Evolutionary conservation across 2,113 vertebrate species (phyloP).

Genomic region (Pygoscelis antarcticus): DNA sequence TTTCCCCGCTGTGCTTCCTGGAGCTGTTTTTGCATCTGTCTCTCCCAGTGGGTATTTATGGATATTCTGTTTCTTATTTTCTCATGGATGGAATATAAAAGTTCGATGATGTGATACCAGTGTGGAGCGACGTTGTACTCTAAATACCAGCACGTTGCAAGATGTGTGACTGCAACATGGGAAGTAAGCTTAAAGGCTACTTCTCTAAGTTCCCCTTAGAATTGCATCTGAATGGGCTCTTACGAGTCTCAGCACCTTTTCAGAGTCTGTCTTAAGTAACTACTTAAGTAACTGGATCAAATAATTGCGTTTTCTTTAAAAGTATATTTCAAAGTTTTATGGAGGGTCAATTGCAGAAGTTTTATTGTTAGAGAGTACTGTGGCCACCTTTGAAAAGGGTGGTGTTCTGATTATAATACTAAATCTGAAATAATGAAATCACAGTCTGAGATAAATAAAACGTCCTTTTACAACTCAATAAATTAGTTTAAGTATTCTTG

Average conservation of each 20-base stretch:
- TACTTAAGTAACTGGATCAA: not conserved
- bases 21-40: not conserved
- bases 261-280: not conserved
- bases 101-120: not conserved
- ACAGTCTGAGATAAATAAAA: not conserved
- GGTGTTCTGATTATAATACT: not conserved
- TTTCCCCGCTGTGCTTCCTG: not conserved
- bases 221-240: not conserved
- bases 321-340: not conserved
- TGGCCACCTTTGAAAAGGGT: not conserved
- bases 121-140: not conserved
- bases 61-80: not conserved
- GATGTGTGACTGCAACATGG: not conserved
- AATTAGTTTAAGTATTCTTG: constrained; percentile 47
- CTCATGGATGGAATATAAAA: not conserved
- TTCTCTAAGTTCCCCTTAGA: not conserved
- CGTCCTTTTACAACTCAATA: constrained; percentile 25
- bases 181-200: not conserved
- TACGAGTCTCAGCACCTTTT: not conserved
- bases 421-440: not conserved
- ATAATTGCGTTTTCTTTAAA: not conserved
- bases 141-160: not conserved
- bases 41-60: not conserved
- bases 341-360: not conserved
- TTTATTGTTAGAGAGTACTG: not conserved